Evolutionary conservation across 2,888 invertebrate genomes (phyloP).

Genomic region (Colletes collaris): DNA sequence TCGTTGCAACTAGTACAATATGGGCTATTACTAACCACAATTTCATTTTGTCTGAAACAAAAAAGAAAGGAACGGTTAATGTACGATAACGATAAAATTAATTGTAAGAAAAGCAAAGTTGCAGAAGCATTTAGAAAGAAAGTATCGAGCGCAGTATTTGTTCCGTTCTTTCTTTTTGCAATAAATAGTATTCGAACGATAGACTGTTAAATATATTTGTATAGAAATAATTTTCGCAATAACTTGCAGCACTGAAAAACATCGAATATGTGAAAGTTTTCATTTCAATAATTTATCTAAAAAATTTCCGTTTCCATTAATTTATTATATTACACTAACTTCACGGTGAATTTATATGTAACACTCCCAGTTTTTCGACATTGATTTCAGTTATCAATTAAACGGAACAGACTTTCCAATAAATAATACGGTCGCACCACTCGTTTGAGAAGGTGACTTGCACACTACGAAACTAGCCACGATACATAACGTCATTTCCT

Average conservation of each 20-base stretch:
- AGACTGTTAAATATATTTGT: not conserved
- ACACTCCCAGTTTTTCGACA: slow-evolving; percentile 37
- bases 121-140: not conserved
- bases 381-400: slow-evolving; percentile 55
- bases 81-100: not conserved
- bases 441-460: slow-evolving; percentile 59
- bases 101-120: not conserved
- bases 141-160: not conserved
- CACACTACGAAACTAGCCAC: slow-evolving; percentile 58
- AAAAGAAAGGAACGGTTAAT: not conserved
- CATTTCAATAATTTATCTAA: not conserved
- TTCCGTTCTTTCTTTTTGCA: not conserved
- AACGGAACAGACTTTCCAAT: slow-evolving; percentile 27
- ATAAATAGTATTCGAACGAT: not conserved
- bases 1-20: slow-evolving; percentile 81
- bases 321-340: slow-evolving; percentile 19
- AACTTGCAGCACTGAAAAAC: not conserved
- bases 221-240: not conserved
- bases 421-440: slow-evolving; percentile 39
- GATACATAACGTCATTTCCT: slow-evolving; percentile 62
- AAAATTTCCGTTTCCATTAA: not conserved
- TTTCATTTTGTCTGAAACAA: slow-evolving; percentile 79
- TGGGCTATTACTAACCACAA: slow-evolving; percentile 82
- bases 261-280: not conserved
- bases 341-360: slow-evolving; percentile 32